A percentile compares a stretch with the other conserved stretches of the same genome.
Evolutionary conservation across 2,888 invertebrate species (phyloP).

Genomic region (Tipula unca): DNA sequence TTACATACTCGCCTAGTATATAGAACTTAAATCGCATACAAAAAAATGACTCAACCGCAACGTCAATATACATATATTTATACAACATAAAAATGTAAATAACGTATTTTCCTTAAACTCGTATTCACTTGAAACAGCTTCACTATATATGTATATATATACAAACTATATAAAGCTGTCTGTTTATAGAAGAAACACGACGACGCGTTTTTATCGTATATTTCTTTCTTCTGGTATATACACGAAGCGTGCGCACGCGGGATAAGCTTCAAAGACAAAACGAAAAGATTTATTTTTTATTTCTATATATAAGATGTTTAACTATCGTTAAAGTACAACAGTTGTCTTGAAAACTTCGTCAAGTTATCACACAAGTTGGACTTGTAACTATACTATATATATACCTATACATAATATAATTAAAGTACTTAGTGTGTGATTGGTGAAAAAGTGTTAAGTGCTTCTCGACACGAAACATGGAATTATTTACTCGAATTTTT

Average conservation of each 20-base stretch:
- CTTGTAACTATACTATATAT: background rate
- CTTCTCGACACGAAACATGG: background rate
- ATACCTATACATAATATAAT: background rate
- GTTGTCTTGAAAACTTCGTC: background rate
- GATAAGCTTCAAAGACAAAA: background rate
- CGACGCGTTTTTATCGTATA: background rate
- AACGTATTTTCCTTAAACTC: no score
- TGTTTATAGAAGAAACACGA: background rate
- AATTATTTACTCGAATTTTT: slow-evolving; percentile 15
- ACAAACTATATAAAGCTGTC: background rate
- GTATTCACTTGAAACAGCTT: no score
- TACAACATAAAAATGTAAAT: no score
- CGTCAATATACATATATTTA: no score
- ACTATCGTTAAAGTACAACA: background rate
- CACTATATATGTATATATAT: no score
- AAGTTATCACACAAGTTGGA: background rate
- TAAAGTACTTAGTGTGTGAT: background rate
- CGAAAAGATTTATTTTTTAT: background rate
- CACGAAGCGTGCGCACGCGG: background rate
- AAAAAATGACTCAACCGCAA: no score
- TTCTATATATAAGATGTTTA: background rate
- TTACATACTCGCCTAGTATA: no score
- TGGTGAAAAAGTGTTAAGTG: background rate
- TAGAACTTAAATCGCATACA: no score
- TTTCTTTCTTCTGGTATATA: background rate